These are phyloP conservation scores for Cardiocondyla obscurior DNA, from an alignment of 1,140 invertebrate genomes.

Conservation along the genomic window DNA sequence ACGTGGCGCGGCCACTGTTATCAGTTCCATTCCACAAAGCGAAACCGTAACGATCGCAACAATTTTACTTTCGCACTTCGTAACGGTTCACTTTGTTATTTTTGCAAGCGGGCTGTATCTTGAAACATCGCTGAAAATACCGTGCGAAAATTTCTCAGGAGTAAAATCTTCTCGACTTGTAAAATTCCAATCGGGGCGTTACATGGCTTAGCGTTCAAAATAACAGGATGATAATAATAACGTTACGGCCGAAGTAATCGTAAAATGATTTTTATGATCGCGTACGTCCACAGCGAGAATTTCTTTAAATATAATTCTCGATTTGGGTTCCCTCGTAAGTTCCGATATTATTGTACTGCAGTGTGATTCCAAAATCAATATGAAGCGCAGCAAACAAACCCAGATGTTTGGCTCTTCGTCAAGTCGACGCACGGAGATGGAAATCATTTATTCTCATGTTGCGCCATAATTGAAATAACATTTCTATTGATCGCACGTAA, in stretches of 20 bases:
- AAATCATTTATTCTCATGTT: constrained; percentile 30
- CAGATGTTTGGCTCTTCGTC: constrained; percentile 46
- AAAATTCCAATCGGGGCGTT: background rate
- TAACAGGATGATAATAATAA: background rate
- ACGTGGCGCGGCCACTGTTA: background rate
- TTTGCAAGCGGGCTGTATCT: background rate
- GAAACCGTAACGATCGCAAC: constrained; percentile 28
- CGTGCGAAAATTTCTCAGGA: background rate
- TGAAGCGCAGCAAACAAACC: constrained; percentile 40
- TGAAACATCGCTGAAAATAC: background rate
- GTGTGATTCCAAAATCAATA: constrained; percentile 41
- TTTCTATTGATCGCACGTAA: background rate
- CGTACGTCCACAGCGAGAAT: background rate
- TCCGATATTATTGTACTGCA: constrained; percentile 8
- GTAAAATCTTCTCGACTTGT: background rate
- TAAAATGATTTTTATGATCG: background rate
- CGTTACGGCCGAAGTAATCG: background rate
- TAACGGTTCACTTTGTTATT: constrained; percentile 32
- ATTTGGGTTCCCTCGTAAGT: background rate
- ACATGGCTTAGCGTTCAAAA: background rate
- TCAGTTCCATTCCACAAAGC: constrained; percentile 8
- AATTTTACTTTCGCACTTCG: background rate
- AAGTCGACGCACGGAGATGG: constrained; percentile 20
- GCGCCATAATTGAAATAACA: constrained; percentile 15
- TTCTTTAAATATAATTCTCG: constrained; percentile 9